Base-by-base conservation (phyloP, 92 coral and sea anemone genomes). In the Micromussa lordhowensis region DNA sequence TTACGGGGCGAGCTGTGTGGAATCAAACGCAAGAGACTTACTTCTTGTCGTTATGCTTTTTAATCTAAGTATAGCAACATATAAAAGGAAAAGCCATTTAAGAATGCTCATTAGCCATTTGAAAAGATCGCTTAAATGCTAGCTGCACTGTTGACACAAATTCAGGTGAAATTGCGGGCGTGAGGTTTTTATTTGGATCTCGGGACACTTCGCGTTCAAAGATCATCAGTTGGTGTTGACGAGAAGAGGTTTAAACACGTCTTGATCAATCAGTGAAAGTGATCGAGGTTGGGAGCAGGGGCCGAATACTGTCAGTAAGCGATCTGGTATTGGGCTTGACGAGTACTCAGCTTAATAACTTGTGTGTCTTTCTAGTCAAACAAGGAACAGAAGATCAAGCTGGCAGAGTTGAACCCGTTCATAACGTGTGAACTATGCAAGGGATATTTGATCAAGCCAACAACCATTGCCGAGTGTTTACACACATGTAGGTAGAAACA, bases 381-480 rank as follows among this genome's bases (percentile, higher is more conserved):
- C 96, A 92, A 93, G 84, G 92, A 92, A 78, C 89, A 88, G 75
- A 94, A 87, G 26, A 80, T 95, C 59, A 84, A 88, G 78, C 84
- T 95, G 31, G 90, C 61, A n/a, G 92, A 93, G 48, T 79, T 93
- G 85, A 91, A 91, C 84, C 93, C 94, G 76, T 75, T 90, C 85
- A 86, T 94, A 79, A 94, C 93, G 82, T 94, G 97, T 88, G 91
- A 88, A 81, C 93, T 94, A 54, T 95, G 98, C 80, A 87, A 91
- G 86, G 96, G 97, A 75, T 94, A 94, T 88, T 88, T 93, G 95
- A 93, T 94, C 84, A 93, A 89, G 87, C 95, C 97, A 40, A 94
- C 97, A 75, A 94, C 97, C 24, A 91, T 94, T 48, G 90, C 97
- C 21, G 97, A 94, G 90, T 94, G 97, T 88, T 73, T 94, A 59